A percentile compares a stretch with the other conserved stretches of the same genome.
Conservation (phyloP, 2,888 invertebrate species). For the Lymantria monacha region DNA sequence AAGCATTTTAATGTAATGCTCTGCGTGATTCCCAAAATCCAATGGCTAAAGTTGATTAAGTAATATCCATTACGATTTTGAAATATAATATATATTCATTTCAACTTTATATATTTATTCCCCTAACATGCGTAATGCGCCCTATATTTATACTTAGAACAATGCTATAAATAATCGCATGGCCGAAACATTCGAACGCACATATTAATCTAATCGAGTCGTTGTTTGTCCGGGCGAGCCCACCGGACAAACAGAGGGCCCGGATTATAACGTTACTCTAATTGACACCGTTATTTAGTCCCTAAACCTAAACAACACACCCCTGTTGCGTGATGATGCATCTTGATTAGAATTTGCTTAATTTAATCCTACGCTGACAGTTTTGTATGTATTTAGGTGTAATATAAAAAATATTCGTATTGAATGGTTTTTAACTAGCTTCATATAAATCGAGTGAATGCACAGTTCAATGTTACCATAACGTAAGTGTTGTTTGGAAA, state of each 20-base stretch:
- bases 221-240: slow-evolving; percentile 50
- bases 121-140: background rate
- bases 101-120: background rate
- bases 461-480: too few species aligned
- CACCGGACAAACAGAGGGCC: slow-evolving; percentile 51
- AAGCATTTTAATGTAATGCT: too few species aligned
- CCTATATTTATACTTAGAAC: slow-evolving; percentile 8
- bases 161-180: slow-evolving; percentile 30
- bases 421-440: too few species aligned
- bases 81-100: slow-evolving; percentile 1
- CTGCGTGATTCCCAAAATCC: too few species aligned
- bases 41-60: background rate
- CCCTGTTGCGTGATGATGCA: slow-evolving; percentile 67
- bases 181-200: slow-evolving; percentile 22
- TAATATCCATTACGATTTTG: background rate
- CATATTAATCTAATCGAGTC: slow-evolving; percentile 60
- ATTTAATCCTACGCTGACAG: slow-evolving; percentile 32
- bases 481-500: too few species aligned
- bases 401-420: background rate
- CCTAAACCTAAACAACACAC: slow-evolving; percentile 52
- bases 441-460: too few species aligned
- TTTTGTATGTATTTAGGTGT: background rate
- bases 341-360: slow-evolving; percentile 59
- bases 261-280: slow-evolving; percentile 73
- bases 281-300: slow-evolving; percentile 67